Base-by-base conservation (phyloP, 2,888 invertebrate species). In the Clivina fossor region DNA sequence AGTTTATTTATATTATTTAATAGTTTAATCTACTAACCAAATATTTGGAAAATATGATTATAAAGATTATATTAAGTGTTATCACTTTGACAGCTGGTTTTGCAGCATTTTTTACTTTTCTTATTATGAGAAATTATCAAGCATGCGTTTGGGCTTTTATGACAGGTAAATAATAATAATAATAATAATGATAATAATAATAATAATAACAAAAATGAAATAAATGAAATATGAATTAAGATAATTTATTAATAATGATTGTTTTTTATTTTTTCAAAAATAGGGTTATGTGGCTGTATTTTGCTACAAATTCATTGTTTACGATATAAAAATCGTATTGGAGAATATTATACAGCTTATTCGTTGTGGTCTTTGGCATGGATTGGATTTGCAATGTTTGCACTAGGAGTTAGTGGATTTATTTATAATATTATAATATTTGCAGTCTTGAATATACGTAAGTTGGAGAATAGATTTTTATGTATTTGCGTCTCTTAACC, bases 321-420 rank as follows among this genome's bases (percentile, higher is more conserved):
- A 22, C 60, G 63, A 38, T 56, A 59, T 38, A 62, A 60, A 58
- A 60, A 63, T 35, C 58, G 49, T 46, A 57, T 80, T 9, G 74
- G 76, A 59, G 74, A 76, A 1, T 79, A 78, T 71, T 80, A 80
- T 64, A 76, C 77, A 3, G 69, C 74, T 37, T 74, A 74, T 61
- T 73, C 75, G 1, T 64, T 80, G 26, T 72, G 74, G 55, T 76
- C 76, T 58, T 71, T 80, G 2, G 76, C 76, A 16, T 74, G 76
- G 59, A 73, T 78, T 61, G 79, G 77, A 1, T 76, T 79, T 58
- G 64, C 77, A 32, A 76, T 77, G 13, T 76, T 77, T 59, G 73
- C 78, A 2, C 65, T 76, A 2, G 79, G 79, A 7, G 55, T 68
- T 2, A 76, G 76, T 1, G 68, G 76, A 18, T 74, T 77, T 24